Conservation (phyloP, 2,113 vertebrate species). For the Calyptomena viridis region DNA sequence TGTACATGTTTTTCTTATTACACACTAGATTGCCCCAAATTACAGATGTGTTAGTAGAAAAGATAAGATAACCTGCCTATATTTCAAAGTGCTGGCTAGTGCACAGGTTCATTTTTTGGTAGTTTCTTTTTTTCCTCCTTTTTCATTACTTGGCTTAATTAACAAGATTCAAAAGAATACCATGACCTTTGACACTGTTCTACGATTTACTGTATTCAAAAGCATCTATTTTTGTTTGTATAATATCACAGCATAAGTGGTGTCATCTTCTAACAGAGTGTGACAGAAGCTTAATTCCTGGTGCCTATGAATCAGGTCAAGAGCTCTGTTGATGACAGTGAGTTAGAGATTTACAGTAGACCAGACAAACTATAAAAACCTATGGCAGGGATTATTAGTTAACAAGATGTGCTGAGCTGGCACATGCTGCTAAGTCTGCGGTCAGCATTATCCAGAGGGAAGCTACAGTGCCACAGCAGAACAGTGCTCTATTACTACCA, state of each 20-base stretch:
- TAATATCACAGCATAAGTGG: slow-evolving; percentile 18
- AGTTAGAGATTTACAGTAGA: slow-evolving; percentile 65
- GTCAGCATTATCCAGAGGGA: slow-evolving; percentile 56
- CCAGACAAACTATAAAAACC: slow-evolving; percentile 68
- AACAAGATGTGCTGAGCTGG: slow-evolving; percentile 71
- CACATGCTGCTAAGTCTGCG: slow-evolving; percentile 15
- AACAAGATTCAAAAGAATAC: slow-evolving; percentile 16
- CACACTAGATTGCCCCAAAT: background rate
- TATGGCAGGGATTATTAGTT: slow-evolving; percentile 61
- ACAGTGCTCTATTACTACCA: slow-evolving; percentile 43
- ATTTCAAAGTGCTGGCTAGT: background rate
- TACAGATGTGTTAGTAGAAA: background rate
- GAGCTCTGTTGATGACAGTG: slow-evolving; percentile 46
- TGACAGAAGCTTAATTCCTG: slow-evolving; percentile 61
- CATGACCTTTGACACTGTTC: background rate
- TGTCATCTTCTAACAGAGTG: slow-evolving; percentile 12
- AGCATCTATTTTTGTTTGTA: slow-evolving; percentile 33
- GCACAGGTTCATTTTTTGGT: background rate
- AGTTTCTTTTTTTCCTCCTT: background rate
- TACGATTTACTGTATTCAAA: background rate
- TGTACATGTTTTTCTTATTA: background rate
- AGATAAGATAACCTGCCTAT: background rate
- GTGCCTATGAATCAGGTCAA: slow-evolving; percentile 56
- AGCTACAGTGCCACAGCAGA: slow-evolving; percentile 25
- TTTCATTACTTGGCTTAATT: slow-evolving; percentile 26